Conservation (phyloP, 2,888 invertebrate species). For the Heliconius sara region DNA sequence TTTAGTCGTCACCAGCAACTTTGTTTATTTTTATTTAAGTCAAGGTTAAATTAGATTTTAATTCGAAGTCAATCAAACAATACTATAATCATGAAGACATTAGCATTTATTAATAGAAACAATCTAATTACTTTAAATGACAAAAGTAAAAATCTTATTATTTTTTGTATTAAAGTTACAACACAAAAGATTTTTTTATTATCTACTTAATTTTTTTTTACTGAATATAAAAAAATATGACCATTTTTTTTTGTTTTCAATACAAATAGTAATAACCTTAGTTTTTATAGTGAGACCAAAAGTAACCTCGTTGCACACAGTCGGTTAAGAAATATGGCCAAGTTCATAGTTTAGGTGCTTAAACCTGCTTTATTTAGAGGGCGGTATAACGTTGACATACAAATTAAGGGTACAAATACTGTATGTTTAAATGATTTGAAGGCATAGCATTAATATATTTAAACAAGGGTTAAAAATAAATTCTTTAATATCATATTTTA, state of each 20-base stretch:
- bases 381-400: constrained; percentile 24
- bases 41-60: background rate
- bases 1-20: background rate
- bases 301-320: constrained; percentile 33
- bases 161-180: background rate
- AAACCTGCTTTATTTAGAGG: constrained; percentile 28
- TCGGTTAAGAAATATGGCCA: constrained; percentile 31
- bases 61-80: background rate
- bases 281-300: background rate
- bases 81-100: background rate
- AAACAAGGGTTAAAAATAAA: too few relatives aligned
- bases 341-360: constrained; percentile 36
- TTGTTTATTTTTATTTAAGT: background rate
- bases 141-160: background rate
- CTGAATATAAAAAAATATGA: background rate
- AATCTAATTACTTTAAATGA: background rate
- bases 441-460: background rate
- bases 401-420: constrained; percentile 19
- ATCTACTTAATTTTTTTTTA: background rate
- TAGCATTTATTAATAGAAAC: background rate
- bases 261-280: background rate
- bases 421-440: background rate
- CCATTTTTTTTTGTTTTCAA: background rate
- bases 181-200: background rate
- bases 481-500: too few relatives aligned